These are phyloP conservation scores for Tokudaia muenninki DNA, from an alignment of 2,797 vertebrate species.

Conservation along the genomic window DNA sequence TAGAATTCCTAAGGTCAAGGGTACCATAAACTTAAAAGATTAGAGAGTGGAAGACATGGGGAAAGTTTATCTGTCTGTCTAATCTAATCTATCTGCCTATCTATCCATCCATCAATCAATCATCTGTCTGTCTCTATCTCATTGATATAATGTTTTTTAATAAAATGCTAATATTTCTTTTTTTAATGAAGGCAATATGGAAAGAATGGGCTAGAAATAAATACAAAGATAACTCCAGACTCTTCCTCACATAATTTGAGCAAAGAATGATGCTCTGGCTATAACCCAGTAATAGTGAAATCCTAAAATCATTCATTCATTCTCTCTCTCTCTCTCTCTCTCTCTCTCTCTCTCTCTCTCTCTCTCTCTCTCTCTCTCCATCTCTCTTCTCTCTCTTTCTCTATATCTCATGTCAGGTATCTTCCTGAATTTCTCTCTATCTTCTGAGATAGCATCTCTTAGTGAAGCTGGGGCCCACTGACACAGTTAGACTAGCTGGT, in stretches of 20 bases:
- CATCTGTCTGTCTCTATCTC: background rate
- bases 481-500: background rate
- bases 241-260: conserved; percentile 8
- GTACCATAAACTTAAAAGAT: conserved; percentile 9
- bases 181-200: background rate
- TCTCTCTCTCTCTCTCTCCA: background rate
- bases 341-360: background rate
- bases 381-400: background rate
- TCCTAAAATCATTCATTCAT: background rate
- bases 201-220: conserved; percentile 26
- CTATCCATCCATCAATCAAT: background rate
- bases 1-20: background rate
- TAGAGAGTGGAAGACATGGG: background rate
- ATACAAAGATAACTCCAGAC: background rate
- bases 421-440: background rate
- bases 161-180: background rate
- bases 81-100: background rate
- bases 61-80: too few species aligned
- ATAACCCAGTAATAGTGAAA: background rate
- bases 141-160: conserved; percentile 36
- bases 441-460: background rate
- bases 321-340: background rate
- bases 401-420: background rate
- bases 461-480: background rate
- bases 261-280: background rate